Evolutionary conservation across 2,888 invertebrate genomes (phyloP), one percentile per base, ranked within the genome.

Genomic region (Petrolisthes cinctipes): DNA sequence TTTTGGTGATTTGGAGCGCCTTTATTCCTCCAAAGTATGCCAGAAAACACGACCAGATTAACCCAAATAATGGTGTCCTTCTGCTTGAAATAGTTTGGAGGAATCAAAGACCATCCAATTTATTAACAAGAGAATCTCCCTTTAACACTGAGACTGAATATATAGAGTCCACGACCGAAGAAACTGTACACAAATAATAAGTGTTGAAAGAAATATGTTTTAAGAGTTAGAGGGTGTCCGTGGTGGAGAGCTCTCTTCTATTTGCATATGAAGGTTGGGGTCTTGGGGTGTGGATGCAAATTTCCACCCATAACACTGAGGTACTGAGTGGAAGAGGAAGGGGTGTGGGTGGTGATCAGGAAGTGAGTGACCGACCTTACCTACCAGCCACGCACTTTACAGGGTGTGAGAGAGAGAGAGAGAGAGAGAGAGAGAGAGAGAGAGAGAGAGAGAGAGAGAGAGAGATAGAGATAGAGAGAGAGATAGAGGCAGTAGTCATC

Each of bases 211-310:
- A 2, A 37, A 37, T 37, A 37, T 37, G 37, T 37, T 37, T 37
- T 37, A 37, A 37, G 37, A 37, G 37, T 37, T 37, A 37, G 37
- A 37, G 37, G 2, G 37, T 37, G 37, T 37, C 37, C 2, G 37
- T 37, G 37, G 37, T 37, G 37, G 37, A 37, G 37, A 37, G 37
- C 37, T 37, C 37, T 37, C 37, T 37, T 1, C n/a, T 71, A 71
- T 71, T 71, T 17, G 71, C 71, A 71, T 71, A 4, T 6, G 71
- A 71, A 20, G 71, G 17, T 71, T n/a, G 71, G 71, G 71, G n/a
- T 71, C n/a, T 37, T n/a, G 71, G n/a, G 71, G 71, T 11, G 71
- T n/a, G 71, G 71, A 71, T 71, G 71, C 71, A 71, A 71, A 71
- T 71, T 71, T 71, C 6, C 17, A 11, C 6, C 71, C 71, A 71